Evolutionary conservation across 2,113 vertebrate species (phyloP), one percentile per base, ranked within the genome.

Genomic region (Pimephales promelas): DNA sequence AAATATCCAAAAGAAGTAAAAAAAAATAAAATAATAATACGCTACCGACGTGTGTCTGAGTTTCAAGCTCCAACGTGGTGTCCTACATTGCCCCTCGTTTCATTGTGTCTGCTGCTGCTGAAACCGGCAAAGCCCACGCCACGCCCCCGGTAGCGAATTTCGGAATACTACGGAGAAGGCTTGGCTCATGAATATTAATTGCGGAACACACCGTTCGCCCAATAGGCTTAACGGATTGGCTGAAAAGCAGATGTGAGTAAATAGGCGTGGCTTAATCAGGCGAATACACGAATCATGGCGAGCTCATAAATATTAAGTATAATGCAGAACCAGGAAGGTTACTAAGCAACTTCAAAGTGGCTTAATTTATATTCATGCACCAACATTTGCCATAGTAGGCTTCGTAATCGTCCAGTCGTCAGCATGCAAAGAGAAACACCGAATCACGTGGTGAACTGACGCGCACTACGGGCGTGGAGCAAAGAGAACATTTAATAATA

Each of bases 101-200:
- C 94, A 95, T 94, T 95, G 94, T 95, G 94, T 94, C 91, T 87
- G 79, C 82, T 87, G 79, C 82, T 81, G 78, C 84, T 88, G 89
- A 88, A 94, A 93, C 94, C 94, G 94, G 94, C 92, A 90, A 93
- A 92, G 92, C 52, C 57, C 82, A 80, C 70, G 52, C 92, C 31
- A 34, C 31, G 31, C 31, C 31, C 92, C 92, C 89, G 86, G 89
- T 85, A 86, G 87, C n/a, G 11, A 18, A 2, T 18, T 45, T 34
- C 22, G 47, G 10, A 40, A 56, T 6, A 20, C 47, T 71, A 81
- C 31, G 49, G 18, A 18, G 18, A 81, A 20, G 64, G 47, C 28
- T 3, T 56, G 47, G 1, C 13, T 70, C 26, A 81, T 81, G 64
- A 81, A 81, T 71, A 70, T 40, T 56, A 5, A 81, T 40, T 18